Evolutionary conservation across 37 sponge, comb jelly and placozoan genomes (phyloP).

Genomic region (Beroe forskalii): DNA sequence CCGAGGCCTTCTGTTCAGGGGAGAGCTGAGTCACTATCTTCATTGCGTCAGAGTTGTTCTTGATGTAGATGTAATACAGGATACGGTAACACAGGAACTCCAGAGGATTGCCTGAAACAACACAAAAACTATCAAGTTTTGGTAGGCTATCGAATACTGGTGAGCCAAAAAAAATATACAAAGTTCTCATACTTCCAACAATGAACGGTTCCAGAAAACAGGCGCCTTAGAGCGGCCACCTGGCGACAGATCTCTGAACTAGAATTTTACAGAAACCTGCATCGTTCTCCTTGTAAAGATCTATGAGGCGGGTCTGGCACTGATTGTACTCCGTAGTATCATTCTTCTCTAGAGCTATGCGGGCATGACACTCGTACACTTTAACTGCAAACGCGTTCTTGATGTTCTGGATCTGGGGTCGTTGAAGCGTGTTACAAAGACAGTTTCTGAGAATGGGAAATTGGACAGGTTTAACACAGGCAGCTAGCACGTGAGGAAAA

Average conservation of each 20-base stretch:
- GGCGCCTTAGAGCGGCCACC: no score
- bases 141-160: no score
- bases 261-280: no score
- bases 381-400: slow-evolving; percentile 87
- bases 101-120: slow-evolving; percentile 65
- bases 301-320: slow-evolving; percentile 89
- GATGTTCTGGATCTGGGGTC: slow-evolving; percentile 79
- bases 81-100: slow-evolving; percentile 95
- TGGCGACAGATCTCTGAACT: no score
- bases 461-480: no score
- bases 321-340: slow-evolving; percentile 96
- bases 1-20: slow-evolving; percentile 57
- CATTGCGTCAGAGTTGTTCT: slow-evolving; percentile 74
- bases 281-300: slow-evolving; percentile 74
- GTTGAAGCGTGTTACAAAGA: background rate
- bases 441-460: no score
- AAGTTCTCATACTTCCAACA: no score
- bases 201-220: no score
- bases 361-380: slow-evolving; percentile 96
- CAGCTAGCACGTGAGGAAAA: no score
- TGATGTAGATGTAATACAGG: slow-evolving; percentile 85
- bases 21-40: slow-evolving; percentile 68
- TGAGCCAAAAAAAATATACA: no score
- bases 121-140: no score
- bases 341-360: slow-evolving; percentile 90